Evolutionary conservation across 2,888 invertebrate species (phyloP), one percentile per base, ranked within the genome.

Genomic region (Amorpha juglandis): DNA sequence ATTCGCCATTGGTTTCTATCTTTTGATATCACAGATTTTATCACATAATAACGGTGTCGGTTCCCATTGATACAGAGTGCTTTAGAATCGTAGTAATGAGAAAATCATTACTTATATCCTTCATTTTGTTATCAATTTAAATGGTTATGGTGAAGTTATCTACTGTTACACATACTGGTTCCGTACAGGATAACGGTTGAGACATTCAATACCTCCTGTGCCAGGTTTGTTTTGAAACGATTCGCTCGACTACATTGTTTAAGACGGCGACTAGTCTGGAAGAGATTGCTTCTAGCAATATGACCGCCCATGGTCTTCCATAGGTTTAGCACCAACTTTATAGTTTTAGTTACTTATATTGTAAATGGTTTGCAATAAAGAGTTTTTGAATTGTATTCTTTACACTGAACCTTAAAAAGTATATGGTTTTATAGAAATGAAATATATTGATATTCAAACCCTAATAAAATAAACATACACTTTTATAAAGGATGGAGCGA

Each of bases 121-220:
- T 53, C 47, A 45, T 38, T 55, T 50, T 35, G 33, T 51, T 53
- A 48, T 19, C 62, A 35, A 48, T 64, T 64, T 51, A 67, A 55
- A 58, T 58, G 38, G 58, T 64, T 67, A 70, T 67, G 62, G 66
- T 66, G 64, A 62, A 64, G 42, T 62, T 50, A 33, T 64, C 66
- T 35, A 68, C 66, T 62, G 50, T 66, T 66, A 69, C 67, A 63
- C 65, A 67, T 67, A 69, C 69, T 73, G 71, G 71, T 72, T 70
- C 68, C 64, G 69, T 72, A 70, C 75, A 76, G 79, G 77, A 80
- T 84, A 83, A 79, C 86, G 80, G 84, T 78, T 69, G 68, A 71
- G 84, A 81, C 79, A 82, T 82, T 80, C 78, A 81, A 84, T 81
- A 79, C 79, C 64, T 7, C 21, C 16, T 38, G 19, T 55, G 55